Conservation (phyloP, 2,888 invertebrate genomes). For the Leptarthrus brevirostris region DNA sequence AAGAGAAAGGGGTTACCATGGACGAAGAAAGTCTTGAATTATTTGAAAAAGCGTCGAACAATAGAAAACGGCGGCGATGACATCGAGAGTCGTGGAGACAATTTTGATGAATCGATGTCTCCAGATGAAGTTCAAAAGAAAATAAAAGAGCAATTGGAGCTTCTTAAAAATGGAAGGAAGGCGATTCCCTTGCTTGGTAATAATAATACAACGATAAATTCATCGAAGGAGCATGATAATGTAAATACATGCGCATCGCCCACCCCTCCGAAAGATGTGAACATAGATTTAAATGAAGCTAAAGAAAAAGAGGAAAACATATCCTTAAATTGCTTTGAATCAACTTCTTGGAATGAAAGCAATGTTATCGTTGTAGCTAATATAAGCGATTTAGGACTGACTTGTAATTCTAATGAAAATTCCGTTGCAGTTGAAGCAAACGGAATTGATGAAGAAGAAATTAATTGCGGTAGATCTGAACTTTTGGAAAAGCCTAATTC, state of each 20-base stretch:
- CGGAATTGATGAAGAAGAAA: not conserved
- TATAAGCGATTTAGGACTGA: not conserved
- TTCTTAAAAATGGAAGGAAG: slow-evolving; percentile 55
- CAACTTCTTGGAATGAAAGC: too few species aligned
- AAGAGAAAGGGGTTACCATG: slow-evolving; percentile 54
- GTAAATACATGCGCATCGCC: too few species aligned
- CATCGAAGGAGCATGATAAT: too few species aligned
- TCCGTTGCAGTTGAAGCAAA: too few species aligned
- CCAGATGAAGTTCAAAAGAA: slow-evolving; percentile 61
- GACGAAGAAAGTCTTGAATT: slow-evolving; percentile 59
- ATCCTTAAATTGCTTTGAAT: too few species aligned
- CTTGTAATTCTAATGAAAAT: not conserved
- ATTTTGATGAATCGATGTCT: slow-evolving; percentile 41
- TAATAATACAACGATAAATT: not conserved
- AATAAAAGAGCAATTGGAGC: slow-evolving; percentile 63
- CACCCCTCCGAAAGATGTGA: not conserved
- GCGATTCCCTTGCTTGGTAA: not conserved
- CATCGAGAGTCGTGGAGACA: too few species aligned
- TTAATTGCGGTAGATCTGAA: not conserved
- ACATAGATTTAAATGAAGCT: not conserved
- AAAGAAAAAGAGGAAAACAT: not conserved
- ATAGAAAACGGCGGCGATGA: slow-evolving; percentile 52
- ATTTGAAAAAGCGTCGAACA: slow-evolving; percentile 58
- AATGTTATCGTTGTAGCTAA: not conserved
- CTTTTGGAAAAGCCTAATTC: too few species aligned